Conservation (phyloP, 2,113 vertebrate genomes). For the Tenebrosternarchus preto region DNA sequence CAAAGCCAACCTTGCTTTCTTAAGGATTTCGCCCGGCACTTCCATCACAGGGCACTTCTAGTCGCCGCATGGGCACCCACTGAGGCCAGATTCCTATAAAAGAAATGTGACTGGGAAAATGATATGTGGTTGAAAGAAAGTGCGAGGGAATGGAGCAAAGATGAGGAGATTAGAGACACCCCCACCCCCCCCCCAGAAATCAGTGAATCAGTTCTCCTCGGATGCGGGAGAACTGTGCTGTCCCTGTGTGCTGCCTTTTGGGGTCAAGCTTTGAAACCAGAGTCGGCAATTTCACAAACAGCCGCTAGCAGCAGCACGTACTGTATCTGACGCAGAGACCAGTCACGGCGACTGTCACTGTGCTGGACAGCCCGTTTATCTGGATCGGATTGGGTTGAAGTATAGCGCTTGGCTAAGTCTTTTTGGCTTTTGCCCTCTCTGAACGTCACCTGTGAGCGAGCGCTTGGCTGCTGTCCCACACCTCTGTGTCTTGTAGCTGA, state of each 20-base stretch:
- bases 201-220: slow-evolving; percentile 49
- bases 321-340: slow-evolving; percentile 14
- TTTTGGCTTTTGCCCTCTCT: slow-evolving; percentile 17
- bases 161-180: slow-evolving; percentile 43
- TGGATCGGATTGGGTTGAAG: slow-evolving; percentile 40
- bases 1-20: slow-evolving; percentile 34
- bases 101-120: slow-evolving; percentile 27
- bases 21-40: slow-evolving; percentile 38
- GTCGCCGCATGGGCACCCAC: slow-evolving; percentile 13
- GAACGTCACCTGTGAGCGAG: slow-evolving; percentile 14
- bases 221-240: slow-evolving; percentile 35
- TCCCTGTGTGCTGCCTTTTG: slow-evolving; percentile 16
- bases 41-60: slow-evolving; percentile 33
- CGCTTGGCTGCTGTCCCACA: slow-evolving; percentile 17
- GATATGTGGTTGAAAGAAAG: slow-evolving; percentile 33
- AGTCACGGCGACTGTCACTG: slow-evolving; percentile 30
- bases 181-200: slow-evolving; percentile 22
- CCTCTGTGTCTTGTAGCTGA: slow-evolving; percentile 20
- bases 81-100: slow-evolving; percentile 31
- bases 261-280: slow-evolving; percentile 3
- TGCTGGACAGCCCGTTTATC: slow-evolving; percentile 33
- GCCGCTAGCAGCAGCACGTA: slow-evolving; percentile 8
- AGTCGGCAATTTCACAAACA: slow-evolving; percentile 13
- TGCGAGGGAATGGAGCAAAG: slow-evolving; percentile 18
- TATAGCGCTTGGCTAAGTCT: slow-evolving; percentile 17